Evolutionary conservation across 2,797 vertebrate species (phyloP).

Genomic region (Spinibarbus caldwelli): DNA sequence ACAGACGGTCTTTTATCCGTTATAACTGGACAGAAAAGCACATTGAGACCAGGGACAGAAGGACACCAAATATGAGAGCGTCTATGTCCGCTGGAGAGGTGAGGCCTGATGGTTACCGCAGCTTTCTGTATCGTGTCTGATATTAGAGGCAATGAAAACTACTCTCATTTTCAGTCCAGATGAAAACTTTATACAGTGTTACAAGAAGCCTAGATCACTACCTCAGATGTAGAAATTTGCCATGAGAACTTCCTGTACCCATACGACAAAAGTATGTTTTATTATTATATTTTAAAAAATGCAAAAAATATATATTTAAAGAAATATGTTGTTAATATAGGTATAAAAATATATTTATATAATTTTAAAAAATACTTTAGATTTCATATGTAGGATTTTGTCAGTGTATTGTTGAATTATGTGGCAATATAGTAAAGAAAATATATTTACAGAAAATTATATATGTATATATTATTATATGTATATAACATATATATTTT

Average conservation of each 20-base stretch:
- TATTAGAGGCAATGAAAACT: neutral
- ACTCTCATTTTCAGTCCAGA: neutral
- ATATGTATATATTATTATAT: too few relatives aligned
- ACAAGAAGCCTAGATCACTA: neutral
- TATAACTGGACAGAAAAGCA: slow-evolving; percentile 83
- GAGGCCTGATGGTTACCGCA: slow-evolving; percentile 41
- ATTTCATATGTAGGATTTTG: neutral
- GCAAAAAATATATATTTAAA: neutral
- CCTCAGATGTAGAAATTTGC: neutral
- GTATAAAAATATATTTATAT: neutral
- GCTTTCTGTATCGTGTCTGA: neutral
- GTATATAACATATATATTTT: neutral
- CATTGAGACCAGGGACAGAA: slow-evolving; percentile 77
- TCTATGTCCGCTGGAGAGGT: slow-evolving; percentile 79
- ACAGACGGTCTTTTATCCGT: slow-evolving; percentile 78
- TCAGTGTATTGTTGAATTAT: neutral
- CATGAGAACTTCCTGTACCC: neutral
- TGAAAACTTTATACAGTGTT: neutral
- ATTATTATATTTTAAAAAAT: neutral
- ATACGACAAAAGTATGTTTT: neutral
- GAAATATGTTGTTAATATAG: neutral
- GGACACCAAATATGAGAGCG: slow-evolving; percentile 81
- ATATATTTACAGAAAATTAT: too few relatives aligned
- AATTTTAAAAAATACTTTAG: neutral
- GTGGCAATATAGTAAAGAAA: neutral